Evolutionary conservation across 2,888 invertebrate species (phyloP).

Genomic region (Hemaris fuciformis): DNA sequence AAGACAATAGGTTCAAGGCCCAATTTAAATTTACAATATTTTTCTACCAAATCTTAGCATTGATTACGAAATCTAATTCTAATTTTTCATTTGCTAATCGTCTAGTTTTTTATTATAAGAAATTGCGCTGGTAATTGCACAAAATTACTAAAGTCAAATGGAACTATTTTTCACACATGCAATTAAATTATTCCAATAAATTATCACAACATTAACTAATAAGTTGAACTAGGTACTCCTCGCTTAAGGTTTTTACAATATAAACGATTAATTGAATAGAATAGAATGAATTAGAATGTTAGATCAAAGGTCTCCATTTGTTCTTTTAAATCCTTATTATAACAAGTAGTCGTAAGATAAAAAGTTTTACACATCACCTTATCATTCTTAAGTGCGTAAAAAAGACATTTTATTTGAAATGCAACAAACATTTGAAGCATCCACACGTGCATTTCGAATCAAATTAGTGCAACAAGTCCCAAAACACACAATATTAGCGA

Average conservation of each 20-base stretch:
- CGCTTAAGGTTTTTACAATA: no score
- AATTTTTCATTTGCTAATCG: neutral
- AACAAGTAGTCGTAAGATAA: neutral
- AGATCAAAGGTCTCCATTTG: neutral
- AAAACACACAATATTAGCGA: neutral
- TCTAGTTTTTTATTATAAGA: neutral
- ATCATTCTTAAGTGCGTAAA: neutral
- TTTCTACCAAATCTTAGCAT: neutral
- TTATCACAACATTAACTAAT: no score
- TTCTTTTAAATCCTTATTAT: neutral
- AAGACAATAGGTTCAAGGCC: neutral
- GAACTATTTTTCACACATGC: neutral
- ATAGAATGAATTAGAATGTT: no score
- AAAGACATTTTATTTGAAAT: neutral
- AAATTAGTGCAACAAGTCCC: neutral
- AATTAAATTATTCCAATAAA: neutral
- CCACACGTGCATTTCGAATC: neutral
- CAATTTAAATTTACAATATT: neutral
- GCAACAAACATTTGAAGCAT: neutral
- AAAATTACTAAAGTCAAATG: no score
- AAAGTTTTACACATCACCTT: neutral
- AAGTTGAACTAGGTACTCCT: no score
- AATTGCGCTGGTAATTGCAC: no score
- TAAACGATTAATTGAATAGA: no score
- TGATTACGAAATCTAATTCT: neutral